Evolutionary conservation across 2,113 vertebrate species (phyloP).

Genomic region (Ciconia stormi): DNA sequence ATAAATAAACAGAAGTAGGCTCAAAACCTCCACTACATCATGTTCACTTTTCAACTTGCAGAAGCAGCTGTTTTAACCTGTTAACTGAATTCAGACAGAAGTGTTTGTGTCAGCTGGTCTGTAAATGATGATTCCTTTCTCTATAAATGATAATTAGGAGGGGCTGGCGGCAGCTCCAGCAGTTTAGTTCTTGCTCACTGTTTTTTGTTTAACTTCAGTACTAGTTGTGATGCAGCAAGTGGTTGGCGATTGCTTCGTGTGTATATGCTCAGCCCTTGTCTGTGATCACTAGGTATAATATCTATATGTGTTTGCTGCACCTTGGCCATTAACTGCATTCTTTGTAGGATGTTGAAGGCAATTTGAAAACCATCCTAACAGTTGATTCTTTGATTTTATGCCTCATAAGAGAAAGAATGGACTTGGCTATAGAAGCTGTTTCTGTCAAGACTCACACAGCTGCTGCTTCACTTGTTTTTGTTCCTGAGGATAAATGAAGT

Average conservation of each 20-base stretch:
- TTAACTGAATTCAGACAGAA: background rate
- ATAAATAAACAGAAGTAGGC: background rate
- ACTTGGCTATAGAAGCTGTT: background rate
- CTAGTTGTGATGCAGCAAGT: background rate
- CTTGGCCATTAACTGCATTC: background rate
- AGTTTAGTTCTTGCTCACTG: background rate
- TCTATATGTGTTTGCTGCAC: rapidly evolving
- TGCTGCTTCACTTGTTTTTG: background rate
- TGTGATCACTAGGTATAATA: background rate
- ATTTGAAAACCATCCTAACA: background rate
- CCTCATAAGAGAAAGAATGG: background rate
- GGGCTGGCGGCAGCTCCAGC: background rate
- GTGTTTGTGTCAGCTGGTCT: background rate
- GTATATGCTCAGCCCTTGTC: background rate
- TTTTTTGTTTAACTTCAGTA: background rate
- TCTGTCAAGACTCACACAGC: background rate
- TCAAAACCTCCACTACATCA: background rate
- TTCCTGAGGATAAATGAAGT: background rate
- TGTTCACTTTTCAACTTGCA: background rate
- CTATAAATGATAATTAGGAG: background rate
- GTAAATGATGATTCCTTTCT: background rate
- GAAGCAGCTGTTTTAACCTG: background rate
- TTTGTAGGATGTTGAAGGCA: background rate
- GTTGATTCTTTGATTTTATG: background rate
- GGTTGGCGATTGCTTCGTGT: too few relatives aligned